Conservation (phyloP, 1,140 invertebrate genomes). For the Trichoplusia ni region DNA sequence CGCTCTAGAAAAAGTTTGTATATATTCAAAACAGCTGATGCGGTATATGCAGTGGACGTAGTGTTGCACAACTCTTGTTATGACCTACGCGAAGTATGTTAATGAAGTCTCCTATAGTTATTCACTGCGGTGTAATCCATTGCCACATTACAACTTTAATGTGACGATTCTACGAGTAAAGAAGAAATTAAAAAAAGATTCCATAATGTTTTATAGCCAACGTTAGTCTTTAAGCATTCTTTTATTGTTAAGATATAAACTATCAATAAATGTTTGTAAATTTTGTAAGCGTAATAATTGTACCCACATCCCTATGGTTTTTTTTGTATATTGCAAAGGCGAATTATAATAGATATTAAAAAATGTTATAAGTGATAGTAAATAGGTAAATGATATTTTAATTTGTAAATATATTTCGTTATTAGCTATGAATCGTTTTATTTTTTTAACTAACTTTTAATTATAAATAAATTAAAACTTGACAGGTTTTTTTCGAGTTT, state of each 20-base stretch:
- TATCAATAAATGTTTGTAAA: constrained; percentile 31
- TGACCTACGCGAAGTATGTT: too few species aligned
- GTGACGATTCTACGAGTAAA: constrained; percentile 29
- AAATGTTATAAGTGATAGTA: constrained; percentile 31
- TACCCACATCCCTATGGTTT: constrained; percentile 20
- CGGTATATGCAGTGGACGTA: too few species aligned
- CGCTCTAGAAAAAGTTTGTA: too few species aligned
- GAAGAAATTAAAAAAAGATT: constrained; percentile 30
- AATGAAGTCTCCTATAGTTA: too few species aligned
- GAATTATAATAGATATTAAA: constrained; percentile 26
- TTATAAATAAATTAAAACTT: too few species aligned
- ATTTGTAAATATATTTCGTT: constrained; percentile 33
- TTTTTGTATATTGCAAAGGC: constrained; percentile 29
- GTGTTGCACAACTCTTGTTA: too few species aligned
- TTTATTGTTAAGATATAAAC: constrained; percentile 20
- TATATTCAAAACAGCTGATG: too few species aligned
- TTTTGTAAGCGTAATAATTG: constrained; percentile 27
- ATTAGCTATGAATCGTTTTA: constrained; percentile 28
- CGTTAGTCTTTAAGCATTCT: constrained; percentile 13
- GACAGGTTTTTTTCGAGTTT: too few species aligned
- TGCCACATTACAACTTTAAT: neutral
- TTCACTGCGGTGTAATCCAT: neutral
- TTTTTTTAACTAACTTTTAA: neutral
- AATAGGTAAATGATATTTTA: constrained; percentile 28
- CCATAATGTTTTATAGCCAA: constrained; percentile 35